These are phyloP conservation scores for Holothuria glaberrima DNA, from an alignment of 35 echinoderm and acorn worm species.

Conservation along the genomic window DNA sequence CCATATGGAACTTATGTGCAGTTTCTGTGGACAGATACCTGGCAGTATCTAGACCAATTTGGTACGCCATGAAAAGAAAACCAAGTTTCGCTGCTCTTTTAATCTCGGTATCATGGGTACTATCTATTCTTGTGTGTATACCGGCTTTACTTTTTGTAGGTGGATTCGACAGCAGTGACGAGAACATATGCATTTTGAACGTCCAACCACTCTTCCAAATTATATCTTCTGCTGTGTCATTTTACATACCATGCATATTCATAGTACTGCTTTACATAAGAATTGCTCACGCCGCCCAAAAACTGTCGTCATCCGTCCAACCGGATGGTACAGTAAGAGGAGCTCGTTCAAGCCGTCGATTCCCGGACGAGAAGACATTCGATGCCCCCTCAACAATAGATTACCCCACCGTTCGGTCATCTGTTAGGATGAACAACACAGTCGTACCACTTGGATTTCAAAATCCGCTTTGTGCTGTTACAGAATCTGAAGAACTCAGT, in stretches of 20 bases:
- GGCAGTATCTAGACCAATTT: conserved; percentile 68
- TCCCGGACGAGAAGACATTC: neutral
- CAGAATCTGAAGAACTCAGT: conserved; percentile 31
- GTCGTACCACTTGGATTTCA: conserved; percentile 38
- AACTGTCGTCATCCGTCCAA: conserved; percentile 55
- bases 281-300: conserved; percentile 64
- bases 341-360: conserved; percentile 1
- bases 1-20: conserved; percentile 71
- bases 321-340: conserved; percentile 24
- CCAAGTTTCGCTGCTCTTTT: conserved; percentile 42
- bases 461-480: conserved; percentile 40
- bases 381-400: neutral
- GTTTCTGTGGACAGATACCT: conserved; percentile 78
- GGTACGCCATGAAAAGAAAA: conserved; percentile 63
- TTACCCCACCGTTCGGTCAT: conserved; percentile 22
- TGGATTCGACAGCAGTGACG: conserved; percentile 39
- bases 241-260: conserved; percentile 69
- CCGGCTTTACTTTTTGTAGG: conserved; percentile 48
- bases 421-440: neutral
- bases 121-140: conserved; percentile 38
- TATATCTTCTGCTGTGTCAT: conserved; percentile 58
- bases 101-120: conserved; percentile 37
- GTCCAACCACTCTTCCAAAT: conserved; percentile 50
- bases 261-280: conserved; percentile 69
- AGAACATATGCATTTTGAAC: conserved; percentile 49